Conservation (phyloP, 2,797 vertebrate genomes). For the Pitangus sulphuratus region DNA sequence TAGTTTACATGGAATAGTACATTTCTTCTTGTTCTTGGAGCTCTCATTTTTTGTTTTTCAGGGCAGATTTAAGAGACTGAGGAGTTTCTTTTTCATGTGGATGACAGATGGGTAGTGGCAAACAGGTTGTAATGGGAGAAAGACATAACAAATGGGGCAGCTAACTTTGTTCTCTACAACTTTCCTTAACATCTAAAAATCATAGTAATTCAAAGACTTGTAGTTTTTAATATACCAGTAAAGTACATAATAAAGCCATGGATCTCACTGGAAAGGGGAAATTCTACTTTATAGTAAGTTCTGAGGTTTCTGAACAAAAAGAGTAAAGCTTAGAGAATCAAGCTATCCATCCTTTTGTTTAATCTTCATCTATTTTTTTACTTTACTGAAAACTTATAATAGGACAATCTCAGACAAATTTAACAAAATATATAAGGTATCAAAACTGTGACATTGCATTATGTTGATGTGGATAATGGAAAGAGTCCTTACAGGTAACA, state of each 20-base stretch:
- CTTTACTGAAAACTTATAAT: not conserved
- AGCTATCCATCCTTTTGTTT: not conserved
- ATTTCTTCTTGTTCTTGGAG: not conserved
- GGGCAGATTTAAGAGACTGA: not conserved
- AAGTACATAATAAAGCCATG: not conserved
- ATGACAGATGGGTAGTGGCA: constrained; percentile 46
- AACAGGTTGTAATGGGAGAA: constrained; percentile 27
- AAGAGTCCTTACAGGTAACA: not conserved
- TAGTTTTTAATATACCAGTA: not conserved
- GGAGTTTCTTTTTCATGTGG: not conserved
- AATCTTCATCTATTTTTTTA: not conserved
- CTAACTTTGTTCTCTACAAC: not conserved
- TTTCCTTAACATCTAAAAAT: not conserved
- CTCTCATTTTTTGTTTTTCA: not conserved
- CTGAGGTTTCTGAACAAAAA: not conserved
- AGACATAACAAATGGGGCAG: constrained; percentile 49
- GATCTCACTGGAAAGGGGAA: not conserved
- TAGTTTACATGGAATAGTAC: not conserved
- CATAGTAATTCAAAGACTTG: not conserved
- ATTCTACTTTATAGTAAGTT: not conserved
- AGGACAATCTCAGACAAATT: not conserved
- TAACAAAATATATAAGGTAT: not conserved
- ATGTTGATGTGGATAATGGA: not conserved
- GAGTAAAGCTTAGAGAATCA: not conserved
- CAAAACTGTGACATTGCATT: not conserved